phyloP scores from a whole-genome alignment of 1,140 invertebrate species.

The Brachionus sp. region DNA sequence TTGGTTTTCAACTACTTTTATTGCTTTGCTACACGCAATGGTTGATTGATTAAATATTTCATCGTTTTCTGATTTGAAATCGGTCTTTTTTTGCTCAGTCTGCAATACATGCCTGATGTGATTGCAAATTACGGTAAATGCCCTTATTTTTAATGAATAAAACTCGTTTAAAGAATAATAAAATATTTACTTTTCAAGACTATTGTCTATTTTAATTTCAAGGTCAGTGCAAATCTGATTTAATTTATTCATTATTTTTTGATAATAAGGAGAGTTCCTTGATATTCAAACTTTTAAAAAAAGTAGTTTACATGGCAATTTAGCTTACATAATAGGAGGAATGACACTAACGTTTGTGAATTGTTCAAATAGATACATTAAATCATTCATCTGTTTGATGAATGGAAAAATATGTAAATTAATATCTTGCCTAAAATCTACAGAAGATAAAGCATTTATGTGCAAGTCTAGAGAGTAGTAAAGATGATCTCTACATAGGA shows the following conservation, averaged over 20 bases:
- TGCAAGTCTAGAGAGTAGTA: conserved; percentile 33
- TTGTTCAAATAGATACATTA: conserved; percentile 43
- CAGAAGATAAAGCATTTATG: conserved; percentile 23
- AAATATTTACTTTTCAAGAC: conserved; percentile 68
- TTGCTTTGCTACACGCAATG: conserved; percentile 81
- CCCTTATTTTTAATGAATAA: conserved; percentile 60
- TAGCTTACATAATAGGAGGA: conserved; percentile 15
- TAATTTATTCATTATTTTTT: conserved; percentile 31
- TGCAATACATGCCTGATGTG: conserved; percentile 87
- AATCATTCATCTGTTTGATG: conserved; percentile 34
- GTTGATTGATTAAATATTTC: conserved; percentile 50
- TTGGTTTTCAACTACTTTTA: conserved; percentile 74
- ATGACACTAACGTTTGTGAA: conserved; percentile 21
- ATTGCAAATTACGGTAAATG: conserved; percentile 77
- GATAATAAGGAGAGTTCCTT: conserved; percentile 17
- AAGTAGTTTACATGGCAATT: not conserved
- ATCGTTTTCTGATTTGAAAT: conserved; percentile 80
- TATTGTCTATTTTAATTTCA: conserved; percentile 83
- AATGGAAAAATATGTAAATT: conserved; percentile 34
- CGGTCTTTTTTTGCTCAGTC: conserved; percentile 88
- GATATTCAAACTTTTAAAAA: not conserved
- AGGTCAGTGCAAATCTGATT: conserved; percentile 77
- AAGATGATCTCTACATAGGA: conserved; percentile 18
- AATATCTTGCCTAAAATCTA: conserved; percentile 15
- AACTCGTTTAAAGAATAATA: not conserved